Percentiles rank a stretch among this genome's conserved stretches.
These are phyloP conservation scores for Proisotoma minuta DNA, from an alignment of 2,888 invertebrate genomes.

Conservation along the genomic window DNA sequence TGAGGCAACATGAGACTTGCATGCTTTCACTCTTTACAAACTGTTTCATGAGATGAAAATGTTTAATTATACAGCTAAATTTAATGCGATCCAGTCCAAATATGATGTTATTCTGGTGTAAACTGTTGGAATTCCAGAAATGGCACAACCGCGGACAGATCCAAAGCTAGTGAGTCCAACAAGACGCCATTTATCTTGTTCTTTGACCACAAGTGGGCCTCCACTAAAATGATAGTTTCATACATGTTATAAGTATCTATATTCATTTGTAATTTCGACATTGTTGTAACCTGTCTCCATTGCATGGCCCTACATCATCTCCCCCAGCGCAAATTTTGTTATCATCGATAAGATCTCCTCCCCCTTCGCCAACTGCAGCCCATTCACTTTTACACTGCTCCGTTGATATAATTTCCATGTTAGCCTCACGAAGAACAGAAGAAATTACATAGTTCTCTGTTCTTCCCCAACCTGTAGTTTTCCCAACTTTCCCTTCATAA, in stretches of 20 bases:
- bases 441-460: slow-evolving; percentile 41
- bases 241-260: background rate
- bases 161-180: slow-evolving; percentile 44
- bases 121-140: slow-evolving; percentile 37
- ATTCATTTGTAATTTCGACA: no score
- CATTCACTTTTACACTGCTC: slow-evolving; percentile 31
- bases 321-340: slow-evolving; percentile 37
- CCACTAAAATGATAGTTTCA: no score
- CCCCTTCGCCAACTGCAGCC: slow-evolving; percentile 29
- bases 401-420: slow-evolving; percentile 25
- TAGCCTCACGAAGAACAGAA: slow-evolving; percentile 37
- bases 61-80: slow-evolving; percentile 20
- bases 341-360: slow-evolving; percentile 30
- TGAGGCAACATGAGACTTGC: no score
- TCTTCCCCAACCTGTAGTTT: slow-evolving; percentile 45
- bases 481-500: slow-evolving; percentile 29
- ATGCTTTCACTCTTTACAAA: no score
- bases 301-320: slow-evolving; percentile 41
- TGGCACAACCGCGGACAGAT: slow-evolving; percentile 36
- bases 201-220: slow-evolving; percentile 33
- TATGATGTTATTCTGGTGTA: slow-evolving; percentile 35
- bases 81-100: slow-evolving; percentile 38
- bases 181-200: slow-evolving; percentile 27
- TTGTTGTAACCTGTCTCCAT: no score
- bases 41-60: no score